A percentile compares a stretch with the other conserved stretches of the same genome.
Evolutionary conservation across 2,888 invertebrate species (phyloP).

Genomic region (Pristionchus arcanus): DNA sequence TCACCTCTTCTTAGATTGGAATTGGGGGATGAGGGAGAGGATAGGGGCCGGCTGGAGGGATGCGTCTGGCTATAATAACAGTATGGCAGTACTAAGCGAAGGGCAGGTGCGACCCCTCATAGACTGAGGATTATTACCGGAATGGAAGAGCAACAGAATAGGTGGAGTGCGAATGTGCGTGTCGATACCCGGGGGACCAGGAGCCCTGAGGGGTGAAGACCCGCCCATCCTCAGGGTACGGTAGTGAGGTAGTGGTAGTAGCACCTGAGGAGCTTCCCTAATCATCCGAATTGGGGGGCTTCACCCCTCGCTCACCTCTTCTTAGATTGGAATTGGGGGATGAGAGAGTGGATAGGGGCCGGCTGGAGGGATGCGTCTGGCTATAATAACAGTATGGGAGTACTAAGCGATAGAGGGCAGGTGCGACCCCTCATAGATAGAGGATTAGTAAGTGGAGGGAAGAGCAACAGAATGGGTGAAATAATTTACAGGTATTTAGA

Average conservation of each 20-base stretch:
- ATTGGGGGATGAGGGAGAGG: background rate
- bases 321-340: background rate
- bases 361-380: slow-evolving; percentile 12
- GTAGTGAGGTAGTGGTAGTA: background rate
- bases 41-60: slow-evolving; percentile 19
- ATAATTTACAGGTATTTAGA: background rate
- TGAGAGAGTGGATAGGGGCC: background rate
- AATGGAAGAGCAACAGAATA: background rate
- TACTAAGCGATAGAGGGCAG: background rate
- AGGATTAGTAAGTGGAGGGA: background rate
- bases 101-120: background rate
- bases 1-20: background rate
- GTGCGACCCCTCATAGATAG: background rate
- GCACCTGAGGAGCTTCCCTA: slow-evolving; percentile 13
- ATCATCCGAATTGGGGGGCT: slow-evolving; percentile 3
- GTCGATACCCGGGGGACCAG: background rate
- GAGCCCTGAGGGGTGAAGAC: background rate
- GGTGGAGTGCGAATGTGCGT: background rate
- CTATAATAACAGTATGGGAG: slow-evolving; percentile 22
- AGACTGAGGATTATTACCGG: background rate
- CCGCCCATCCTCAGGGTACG: slow-evolving; percentile 7
- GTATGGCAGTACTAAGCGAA: background rate
- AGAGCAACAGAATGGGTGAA: background rate
- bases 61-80: slow-evolving; percentile 11
- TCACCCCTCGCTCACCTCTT: no score